Evolutionary conservation across 2,797 vertebrate species (phyloP), one percentile per base, ranked within the genome.

Genomic region (Avahi laniger): DNA sequence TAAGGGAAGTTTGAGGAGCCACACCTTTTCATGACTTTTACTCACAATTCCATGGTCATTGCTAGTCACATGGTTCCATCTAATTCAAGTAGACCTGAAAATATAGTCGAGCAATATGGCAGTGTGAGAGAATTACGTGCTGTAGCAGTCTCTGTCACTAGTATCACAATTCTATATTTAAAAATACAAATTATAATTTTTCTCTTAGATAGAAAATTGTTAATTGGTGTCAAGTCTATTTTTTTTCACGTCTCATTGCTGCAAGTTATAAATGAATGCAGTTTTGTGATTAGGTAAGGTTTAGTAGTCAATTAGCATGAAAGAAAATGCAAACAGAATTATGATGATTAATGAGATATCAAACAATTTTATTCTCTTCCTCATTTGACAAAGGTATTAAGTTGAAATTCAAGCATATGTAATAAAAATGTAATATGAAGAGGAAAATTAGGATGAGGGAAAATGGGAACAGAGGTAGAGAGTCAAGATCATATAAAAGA

Each of bases 341-440:
- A 87, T 75, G 65, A 75, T 89, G 61, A 91, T 93, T 79, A 79
- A 87, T 83, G 83, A 93, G 41, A 80, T 57, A 54, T 81, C 61
- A 93, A 89, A 48, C 33, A 46, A 13, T 65, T 90, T 82, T 94
- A 67, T 18, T 70, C 4, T 92, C 33, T 76, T 70, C 33, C 15
- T 85, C n/a, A 50, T 72, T 87, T 94, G 41, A 38, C 30, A 89
- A 52, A 91, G 22, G 14, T 54, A 83, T 93, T 84, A 28, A 89
- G 33, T 33, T 91, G 33, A 89, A 75, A 80, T 89, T 88, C 43
- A 88, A 18, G 22, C 8, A 70, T 11, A 91, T 10, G 30, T 70
- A 73, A 63, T 83, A 67, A 90, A 86, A 80, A 46, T 82, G 30
- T 84, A 81, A 61, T 76, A 63, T 30, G 41, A 61, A 82, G n/a